Evolutionary conservation across 1,140 invertebrate species (phyloP).

Genomic region (Aphelinus atriplicis): DNA sequence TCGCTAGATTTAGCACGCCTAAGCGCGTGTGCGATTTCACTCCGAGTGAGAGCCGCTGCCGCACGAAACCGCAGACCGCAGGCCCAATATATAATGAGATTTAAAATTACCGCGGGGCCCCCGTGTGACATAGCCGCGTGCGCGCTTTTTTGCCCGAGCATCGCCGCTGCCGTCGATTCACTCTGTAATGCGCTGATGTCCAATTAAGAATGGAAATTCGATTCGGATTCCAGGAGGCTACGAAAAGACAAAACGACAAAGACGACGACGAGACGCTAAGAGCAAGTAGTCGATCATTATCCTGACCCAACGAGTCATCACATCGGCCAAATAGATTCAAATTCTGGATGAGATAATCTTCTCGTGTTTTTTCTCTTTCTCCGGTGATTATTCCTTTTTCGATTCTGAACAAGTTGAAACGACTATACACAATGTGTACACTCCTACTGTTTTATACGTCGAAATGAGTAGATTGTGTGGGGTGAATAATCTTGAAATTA

Average conservation of each 20-base stretch:
- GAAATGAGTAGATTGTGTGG: too few species aligned
- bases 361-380: background rate
- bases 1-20: conserved; percentile 37
- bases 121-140: conserved; percentile 54
- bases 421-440: too few species aligned
- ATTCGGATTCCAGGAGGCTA: conserved; percentile 44
- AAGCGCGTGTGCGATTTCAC: background rate
- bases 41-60: background rate
- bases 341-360: conserved; percentile 19
- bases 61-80: conserved; percentile 57
- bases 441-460: background rate
- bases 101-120: conserved; percentile 60
- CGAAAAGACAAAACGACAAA: background rate
- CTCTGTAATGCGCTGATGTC: conserved; percentile 14
- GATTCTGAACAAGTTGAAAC: too few species aligned
- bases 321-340: conserved; percentile 17
- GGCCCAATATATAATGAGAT: conserved; percentile 60
- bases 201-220: conserved; percentile 56
- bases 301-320: conserved; percentile 12
- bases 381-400: too few species aligned
- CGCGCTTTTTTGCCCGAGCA: background rate
- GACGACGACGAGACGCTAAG: conserved; percentile 20
- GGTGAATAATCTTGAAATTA: too few species aligned
- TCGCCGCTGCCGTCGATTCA: background rate
- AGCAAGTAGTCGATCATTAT: conserved; percentile 27